These are phyloP conservation scores for Reticulitermes lucifugus DNA, from an alignment of 2,888 invertebrate genomes.

Conservation along the genomic window DNA sequence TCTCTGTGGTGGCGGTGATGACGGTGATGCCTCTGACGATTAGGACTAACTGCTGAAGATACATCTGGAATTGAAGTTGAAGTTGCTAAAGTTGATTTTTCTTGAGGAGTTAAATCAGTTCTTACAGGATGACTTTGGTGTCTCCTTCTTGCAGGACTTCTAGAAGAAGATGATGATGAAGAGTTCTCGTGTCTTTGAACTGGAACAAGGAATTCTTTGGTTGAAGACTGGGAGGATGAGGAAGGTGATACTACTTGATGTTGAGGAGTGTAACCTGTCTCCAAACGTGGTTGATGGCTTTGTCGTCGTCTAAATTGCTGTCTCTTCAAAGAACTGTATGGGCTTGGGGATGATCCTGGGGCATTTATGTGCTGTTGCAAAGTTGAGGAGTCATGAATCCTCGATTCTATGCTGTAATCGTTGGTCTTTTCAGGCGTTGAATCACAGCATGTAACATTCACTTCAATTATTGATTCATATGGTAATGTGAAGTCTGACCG, in stretches of 20 bases:
- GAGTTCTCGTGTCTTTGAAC: constrained; percentile 45
- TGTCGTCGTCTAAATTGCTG: constrained; percentile 41
- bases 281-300: constrained; percentile 49
- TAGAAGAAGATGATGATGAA: constrained; percentile 30
- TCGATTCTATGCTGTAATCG: constrained; percentile 27
- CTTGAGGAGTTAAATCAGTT: neutral
- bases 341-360: constrained; percentile 32
- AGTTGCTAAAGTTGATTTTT: constrained; percentile 4
- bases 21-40: constrained; percentile 13
- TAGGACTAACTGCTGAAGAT: constrained; percentile 23
- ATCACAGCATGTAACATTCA: constrained; percentile 52
- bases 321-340: constrained; percentile 30
- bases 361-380: constrained; percentile 27
- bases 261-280: constrained; percentile 40
- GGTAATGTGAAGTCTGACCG: constrained; percentile 40
- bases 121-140: constrained; percentile 43
- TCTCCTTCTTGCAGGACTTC: constrained; percentile 39
- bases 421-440: constrained; percentile 36
- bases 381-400: neutral
- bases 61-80: constrained; percentile 46
- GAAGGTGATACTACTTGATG: constrained; percentile 22
- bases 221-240: constrained; percentile 37
- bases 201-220: constrained; percentile 47
- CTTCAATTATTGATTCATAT: constrained; percentile 51
- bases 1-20: constrained; percentile 16